Evolutionary conservation across 2,113 vertebrate genomes (phyloP).

Genomic region (Riparia riparia): DNA sequence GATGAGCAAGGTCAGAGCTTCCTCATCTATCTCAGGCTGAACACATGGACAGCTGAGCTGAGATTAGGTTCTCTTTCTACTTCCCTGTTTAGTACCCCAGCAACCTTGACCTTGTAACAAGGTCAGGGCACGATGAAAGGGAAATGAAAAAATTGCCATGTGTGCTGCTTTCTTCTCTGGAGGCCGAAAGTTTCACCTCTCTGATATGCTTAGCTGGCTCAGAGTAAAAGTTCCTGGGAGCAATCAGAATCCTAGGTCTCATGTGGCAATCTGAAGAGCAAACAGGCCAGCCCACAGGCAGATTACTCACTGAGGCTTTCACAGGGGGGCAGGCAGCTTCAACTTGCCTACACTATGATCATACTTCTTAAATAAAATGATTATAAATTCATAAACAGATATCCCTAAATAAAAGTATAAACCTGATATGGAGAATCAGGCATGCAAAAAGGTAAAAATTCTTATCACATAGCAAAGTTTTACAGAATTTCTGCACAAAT

Average conservation of each 20-base stretch:
- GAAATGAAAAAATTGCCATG: slow-evolving; percentile 12
- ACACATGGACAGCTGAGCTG: not conserved
- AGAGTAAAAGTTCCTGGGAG: slow-evolving; percentile 31
- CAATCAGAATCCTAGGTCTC: slow-evolving; percentile 16
- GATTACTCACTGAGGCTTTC: not conserved
- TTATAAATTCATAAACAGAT: not conserved
- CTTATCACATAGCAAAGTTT: not conserved
- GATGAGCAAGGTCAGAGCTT: not conserved
- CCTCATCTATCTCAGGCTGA: not conserved
- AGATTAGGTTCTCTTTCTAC: not conserved
- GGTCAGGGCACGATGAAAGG: not conserved
- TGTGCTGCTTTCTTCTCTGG: not conserved
- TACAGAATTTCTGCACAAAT: not conserved
- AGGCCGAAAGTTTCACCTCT: slow-evolving; percentile 45
- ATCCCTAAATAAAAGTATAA: not conserved
- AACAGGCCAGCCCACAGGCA: not conserved
- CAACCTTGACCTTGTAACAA: slow-evolving; percentile 16
- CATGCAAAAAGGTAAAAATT: not conserved
- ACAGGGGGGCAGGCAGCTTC: not conserved
- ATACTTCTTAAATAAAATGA: not conserved
- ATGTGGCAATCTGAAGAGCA: not conserved
- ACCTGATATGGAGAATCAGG: not conserved
- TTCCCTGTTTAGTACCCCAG: not conserved
- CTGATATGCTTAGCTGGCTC: slow-evolving; percentile 45
- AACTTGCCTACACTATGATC: not conserved